Conservation (phyloP, 2,797 vertebrate species). For the Otus scops region DNA sequence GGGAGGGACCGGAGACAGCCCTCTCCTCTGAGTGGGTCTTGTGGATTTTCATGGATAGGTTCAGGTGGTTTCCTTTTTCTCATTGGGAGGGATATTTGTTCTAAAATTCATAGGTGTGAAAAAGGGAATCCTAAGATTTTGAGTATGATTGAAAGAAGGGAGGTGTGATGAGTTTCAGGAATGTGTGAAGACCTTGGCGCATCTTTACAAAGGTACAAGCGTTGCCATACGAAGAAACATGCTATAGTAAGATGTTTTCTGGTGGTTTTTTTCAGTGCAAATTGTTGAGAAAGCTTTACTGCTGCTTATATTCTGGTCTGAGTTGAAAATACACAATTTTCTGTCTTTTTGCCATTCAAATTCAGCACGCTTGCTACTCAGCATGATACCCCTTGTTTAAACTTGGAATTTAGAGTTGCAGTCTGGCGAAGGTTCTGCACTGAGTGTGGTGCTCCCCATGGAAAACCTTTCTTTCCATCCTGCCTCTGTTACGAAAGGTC, state of each 20-base stretch:
- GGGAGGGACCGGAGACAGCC: rapidly evolving
- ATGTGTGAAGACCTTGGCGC: neutral
- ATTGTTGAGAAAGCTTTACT: neutral
- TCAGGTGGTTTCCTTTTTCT: neutral
- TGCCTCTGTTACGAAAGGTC: neutral
- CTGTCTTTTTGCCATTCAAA: neutral
- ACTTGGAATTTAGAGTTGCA: neutral
- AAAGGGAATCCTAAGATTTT: neutral
- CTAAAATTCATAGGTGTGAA: neutral
- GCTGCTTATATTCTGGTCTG: neutral
- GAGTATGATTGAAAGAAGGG: neutral
- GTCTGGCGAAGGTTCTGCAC: neutral
- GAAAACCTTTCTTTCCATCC: neutral
- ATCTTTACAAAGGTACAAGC: neutral
- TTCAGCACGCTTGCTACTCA: neutral
- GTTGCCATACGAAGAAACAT: rapidly evolving
- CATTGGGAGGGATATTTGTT: neutral
- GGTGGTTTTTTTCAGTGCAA: neutral
- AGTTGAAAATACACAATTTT: neutral
- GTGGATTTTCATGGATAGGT: neutral
- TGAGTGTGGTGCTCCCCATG: neutral
- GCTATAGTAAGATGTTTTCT: neutral
- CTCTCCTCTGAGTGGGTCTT: neutral
- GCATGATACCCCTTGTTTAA: neutral
- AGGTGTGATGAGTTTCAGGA: neutral